Percentiles rank a stretch among this genome's conserved stretches.
phyloP scores from a whole-genome alignment of 2,113 vertebrate genomes.

The Prunella fulvescens region DNA sequence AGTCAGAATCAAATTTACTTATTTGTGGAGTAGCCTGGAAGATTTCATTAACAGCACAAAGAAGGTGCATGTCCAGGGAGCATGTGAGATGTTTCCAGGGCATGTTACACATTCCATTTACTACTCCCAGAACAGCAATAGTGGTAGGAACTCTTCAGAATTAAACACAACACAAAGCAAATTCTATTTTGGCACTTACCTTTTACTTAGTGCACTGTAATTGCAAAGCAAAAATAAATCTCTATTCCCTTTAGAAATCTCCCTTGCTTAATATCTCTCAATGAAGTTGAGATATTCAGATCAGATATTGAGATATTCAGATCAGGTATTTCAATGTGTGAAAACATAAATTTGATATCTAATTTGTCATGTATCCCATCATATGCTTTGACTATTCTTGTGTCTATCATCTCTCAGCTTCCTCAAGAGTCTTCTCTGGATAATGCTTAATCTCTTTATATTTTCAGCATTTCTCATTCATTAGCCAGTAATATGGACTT shows the following conservation, averaged over 20 bases:
- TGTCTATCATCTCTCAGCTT: neutral
- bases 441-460: neutral
- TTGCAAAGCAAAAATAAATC: neutral
- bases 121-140: neutral
- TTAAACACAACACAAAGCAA: neutral
- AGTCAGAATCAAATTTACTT: neutral
- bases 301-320: too few species aligned
- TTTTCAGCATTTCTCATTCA: neutral
- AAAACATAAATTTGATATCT: neutral
- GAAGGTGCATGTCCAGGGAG: rapidly evolving
- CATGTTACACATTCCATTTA: neutral
- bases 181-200: neutral
- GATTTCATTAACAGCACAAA: neutral
- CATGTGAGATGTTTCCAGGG: neutral
- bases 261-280: neutral
- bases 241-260: neutral
- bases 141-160: neutral
- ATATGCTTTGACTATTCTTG: neutral
- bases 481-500: neutral
- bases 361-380: neutral
- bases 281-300: neutral
- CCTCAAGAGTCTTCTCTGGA: neutral
- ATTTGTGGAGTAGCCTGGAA: neutral
- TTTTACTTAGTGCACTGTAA: neutral
- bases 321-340: neutral